phyloP scores from a whole-genome alignment of 1,140 invertebrate genomes.

The Thalassaphorura encarpata region DNA sequence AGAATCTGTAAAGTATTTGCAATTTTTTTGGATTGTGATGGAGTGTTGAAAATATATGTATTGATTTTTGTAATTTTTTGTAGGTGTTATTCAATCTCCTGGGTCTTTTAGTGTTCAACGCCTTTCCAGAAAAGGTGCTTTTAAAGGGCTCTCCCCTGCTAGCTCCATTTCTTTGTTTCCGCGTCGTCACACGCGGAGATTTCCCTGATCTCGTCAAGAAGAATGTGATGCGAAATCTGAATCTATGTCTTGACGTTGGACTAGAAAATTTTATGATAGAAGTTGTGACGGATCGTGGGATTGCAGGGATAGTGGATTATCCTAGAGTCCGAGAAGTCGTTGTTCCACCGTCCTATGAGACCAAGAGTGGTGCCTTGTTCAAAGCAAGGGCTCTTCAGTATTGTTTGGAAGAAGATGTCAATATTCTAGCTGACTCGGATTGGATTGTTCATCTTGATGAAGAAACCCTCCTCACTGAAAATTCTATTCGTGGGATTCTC shows the following conservation, averaged over 20 bases:
- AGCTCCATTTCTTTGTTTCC: conserved; percentile 90
- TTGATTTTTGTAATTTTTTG: too few species aligned
- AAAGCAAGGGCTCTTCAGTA: conserved; percentile 94
- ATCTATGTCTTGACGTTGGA: conserved; percentile 76
- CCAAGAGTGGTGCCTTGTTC: conserved; percentile 82
- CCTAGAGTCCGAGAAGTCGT: conserved; percentile 67
- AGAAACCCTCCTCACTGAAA: conserved; percentile 89
- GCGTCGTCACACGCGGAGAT: conserved; percentile 90
- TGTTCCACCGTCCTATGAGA: conserved; percentile 72
- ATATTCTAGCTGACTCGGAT: conserved; percentile 75
- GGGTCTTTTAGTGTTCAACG: conserved; percentile 84
- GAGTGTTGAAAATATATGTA: too few species aligned
- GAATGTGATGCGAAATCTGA: conserved; percentile 82
- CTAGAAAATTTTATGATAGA: conserved; percentile 95
- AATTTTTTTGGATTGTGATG: too few species aligned
- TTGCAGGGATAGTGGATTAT: conserved; percentile 51
- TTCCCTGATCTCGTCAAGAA: conserved; percentile 81
- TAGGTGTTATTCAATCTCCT: conserved; percentile 90
- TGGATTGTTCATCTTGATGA: conserved; percentile 98
- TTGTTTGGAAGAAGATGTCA: conserved; percentile 83
- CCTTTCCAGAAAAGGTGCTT: conserved; percentile 84
- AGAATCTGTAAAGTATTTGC: too few species aligned
- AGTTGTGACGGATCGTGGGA: conserved; percentile 87
- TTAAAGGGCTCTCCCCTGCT: conserved; percentile 79
- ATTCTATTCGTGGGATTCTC: conserved; percentile 78